These are phyloP conservation scores for Chironomus riparius DNA, from an alignment of 2,888 invertebrate species.

Conservation along the genomic window DNA sequence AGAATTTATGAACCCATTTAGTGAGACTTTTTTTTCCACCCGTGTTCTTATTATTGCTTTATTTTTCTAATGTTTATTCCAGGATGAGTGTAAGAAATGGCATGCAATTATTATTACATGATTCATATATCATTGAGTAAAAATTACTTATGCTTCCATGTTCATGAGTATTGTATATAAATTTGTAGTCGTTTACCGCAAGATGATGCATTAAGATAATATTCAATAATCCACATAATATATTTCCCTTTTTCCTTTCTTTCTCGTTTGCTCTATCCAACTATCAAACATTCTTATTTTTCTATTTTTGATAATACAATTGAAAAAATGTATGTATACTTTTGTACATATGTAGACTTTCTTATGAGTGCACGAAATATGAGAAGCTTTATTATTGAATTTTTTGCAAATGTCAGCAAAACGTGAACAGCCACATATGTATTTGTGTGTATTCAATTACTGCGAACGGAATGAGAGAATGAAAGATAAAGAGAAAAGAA, in stretches of 20 bases:
- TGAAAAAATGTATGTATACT: too few species aligned
- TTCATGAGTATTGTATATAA: background rate
- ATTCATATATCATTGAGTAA: background rate
- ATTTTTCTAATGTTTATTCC: background rate
- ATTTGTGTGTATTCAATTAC: too few species aligned
- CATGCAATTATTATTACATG: background rate
- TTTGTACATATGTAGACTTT: too few species aligned
- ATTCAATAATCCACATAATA: slow-evolving; percentile 12
- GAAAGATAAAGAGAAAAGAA: too few species aligned
- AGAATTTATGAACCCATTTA: too few species aligned
- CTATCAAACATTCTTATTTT: too few species aligned
- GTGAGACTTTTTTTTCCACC: too few species aligned
- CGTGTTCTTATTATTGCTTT: too few species aligned
- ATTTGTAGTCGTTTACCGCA: slow-evolving; percentile 2
- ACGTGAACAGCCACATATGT: background rate
- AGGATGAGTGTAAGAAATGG: background rate
- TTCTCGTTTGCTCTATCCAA: background rate
- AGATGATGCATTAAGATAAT: slow-evolving; percentile 22
- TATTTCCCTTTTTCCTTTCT: background rate
- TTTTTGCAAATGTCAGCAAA: background rate
- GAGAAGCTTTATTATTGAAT: background rate
- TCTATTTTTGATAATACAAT: too few species aligned
- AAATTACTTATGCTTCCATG: background rate
- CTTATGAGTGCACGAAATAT: too few species aligned
- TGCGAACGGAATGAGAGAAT: too few species aligned